Percentiles rank a stretch among this genome's conserved stretches.
phyloP scores from a whole-genome alignment of 2,113 vertebrate genomes.

The Origma solitaria region DNA sequence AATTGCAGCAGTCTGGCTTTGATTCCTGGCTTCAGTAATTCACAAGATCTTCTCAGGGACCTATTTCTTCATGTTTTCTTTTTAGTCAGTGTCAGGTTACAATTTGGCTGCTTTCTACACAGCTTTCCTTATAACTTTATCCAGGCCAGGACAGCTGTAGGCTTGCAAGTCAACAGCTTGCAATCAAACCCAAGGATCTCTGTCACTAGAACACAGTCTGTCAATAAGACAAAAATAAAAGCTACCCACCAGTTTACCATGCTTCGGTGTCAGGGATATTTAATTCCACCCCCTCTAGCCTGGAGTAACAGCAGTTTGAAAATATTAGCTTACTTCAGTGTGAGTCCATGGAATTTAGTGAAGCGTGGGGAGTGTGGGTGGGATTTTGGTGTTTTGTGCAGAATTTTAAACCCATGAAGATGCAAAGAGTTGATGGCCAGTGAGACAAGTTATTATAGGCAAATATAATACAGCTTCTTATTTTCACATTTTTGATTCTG shows the following conservation, averaged over 20 bases:
- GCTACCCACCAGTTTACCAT: neutral
- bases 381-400: neutral
- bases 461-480: neutral
- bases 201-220: neutral
- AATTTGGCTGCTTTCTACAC: neutral
- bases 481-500: neutral
- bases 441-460: neutral
- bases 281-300: neutral
- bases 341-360: neutral
- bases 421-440: neutral
- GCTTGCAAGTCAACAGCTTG: conserved; percentile 14
- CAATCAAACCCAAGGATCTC: neutral
- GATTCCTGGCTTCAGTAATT: neutral
- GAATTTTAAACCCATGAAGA: neutral
- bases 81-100: neutral
- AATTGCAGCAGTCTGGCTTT: neutral
- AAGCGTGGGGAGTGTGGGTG: neutral
- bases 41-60: neutral
- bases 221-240: neutral
- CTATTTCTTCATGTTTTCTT: neutral
- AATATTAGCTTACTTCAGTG: neutral
- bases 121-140: neutral
- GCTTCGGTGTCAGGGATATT: neutral
- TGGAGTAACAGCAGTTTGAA: neutral
- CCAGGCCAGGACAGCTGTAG: neutral